These are phyloP conservation scores for Coenonympha arcania DNA, from an alignment of 2,888 invertebrate species.

Conservation along the genomic window DNA sequence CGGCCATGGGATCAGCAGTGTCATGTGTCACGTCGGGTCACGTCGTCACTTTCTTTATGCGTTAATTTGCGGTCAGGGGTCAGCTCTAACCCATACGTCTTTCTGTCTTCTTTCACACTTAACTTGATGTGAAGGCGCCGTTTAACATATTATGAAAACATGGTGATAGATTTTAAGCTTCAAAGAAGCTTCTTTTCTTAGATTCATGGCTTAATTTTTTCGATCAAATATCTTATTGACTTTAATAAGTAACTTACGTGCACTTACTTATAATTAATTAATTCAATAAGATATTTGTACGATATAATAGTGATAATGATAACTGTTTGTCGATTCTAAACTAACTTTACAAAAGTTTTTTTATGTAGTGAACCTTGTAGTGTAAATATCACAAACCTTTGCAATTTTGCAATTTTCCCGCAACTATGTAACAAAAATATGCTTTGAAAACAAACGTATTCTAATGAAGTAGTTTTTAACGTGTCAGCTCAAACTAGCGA, in stretches of 20 bases:
- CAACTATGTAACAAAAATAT: constrained; percentile 1
- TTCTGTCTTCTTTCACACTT: constrained; percentile 31
- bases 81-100: constrained; percentile 39
- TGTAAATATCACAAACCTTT: background rate
- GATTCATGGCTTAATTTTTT: too few relatives aligned
- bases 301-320: too few relatives aligned
- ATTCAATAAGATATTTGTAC: too few relatives aligned
- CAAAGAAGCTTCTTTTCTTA: too few relatives aligned
- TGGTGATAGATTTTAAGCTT: too few relatives aligned
- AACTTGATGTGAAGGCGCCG: constrained; percentile 15
- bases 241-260: too few relatives aligned
- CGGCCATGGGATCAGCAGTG: constrained; percentile 43
- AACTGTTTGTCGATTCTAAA: too few relatives aligned
- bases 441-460: background rate
- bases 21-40: constrained; percentile 30
- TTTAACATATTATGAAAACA: too few relatives aligned
- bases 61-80: constrained; percentile 47
- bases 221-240: too few relatives aligned
- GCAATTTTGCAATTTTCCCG: background rate
- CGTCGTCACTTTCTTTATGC: constrained; percentile 56
- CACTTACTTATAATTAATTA: too few relatives aligned
- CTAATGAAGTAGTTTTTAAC: constrained; percentile 5
- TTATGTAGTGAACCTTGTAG: background rate
- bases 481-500: constrained; percentile 3
- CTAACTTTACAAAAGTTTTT: background rate